A percentile compares a stretch with the other conserved stretches of the same genome.
phyloP scores from a whole-genome alignment of 2,113 vertebrate species.

The Bos javanicus region DNA sequence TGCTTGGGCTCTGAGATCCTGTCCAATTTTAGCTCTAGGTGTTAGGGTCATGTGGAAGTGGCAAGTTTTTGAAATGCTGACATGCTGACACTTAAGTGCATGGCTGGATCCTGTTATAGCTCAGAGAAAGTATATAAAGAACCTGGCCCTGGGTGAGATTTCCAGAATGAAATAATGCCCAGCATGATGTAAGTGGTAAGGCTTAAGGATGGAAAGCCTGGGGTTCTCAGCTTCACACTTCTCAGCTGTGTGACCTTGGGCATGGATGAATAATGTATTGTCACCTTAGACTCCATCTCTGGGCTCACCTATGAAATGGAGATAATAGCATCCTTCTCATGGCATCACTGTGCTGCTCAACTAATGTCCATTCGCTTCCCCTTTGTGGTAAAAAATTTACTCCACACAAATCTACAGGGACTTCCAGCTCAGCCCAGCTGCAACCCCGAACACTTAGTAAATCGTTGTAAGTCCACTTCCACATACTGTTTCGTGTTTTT shows the following conservation, averaged over 20 bases:
- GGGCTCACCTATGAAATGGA: background rate
- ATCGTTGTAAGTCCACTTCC: background rate
- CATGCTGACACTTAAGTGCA: slow-evolving; percentile 43
- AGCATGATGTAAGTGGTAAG: background rate
- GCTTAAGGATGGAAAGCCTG: background rate
- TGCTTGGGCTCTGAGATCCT: background rate
- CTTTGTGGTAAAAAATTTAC: background rate
- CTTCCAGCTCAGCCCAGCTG: background rate
- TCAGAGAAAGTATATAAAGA: slow-evolving; percentile 52
- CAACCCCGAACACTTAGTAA: background rate
- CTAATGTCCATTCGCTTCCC: background rate
- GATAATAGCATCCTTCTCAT: background rate
- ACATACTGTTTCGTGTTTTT: background rate
- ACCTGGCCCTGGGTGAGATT: slow-evolving; percentile 50
- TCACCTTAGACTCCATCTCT: background rate
- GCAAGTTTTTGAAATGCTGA: slow-evolving; percentile 63
- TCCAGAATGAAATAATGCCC: slow-evolving; percentile 7
- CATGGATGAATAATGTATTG: background rate
- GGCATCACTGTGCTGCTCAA: too few species aligned
- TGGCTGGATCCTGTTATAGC: slow-evolving; percentile 55
- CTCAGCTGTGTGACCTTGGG: background rate
- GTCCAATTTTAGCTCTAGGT: slow-evolving; percentile 71
- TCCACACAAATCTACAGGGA: background rate
- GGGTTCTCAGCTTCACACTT: background rate
- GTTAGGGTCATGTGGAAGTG: slow-evolving; percentile 62